Evolutionary conservation across 2,113 vertebrate species (phyloP).

Genomic region (Gallinago undulata): DNA sequence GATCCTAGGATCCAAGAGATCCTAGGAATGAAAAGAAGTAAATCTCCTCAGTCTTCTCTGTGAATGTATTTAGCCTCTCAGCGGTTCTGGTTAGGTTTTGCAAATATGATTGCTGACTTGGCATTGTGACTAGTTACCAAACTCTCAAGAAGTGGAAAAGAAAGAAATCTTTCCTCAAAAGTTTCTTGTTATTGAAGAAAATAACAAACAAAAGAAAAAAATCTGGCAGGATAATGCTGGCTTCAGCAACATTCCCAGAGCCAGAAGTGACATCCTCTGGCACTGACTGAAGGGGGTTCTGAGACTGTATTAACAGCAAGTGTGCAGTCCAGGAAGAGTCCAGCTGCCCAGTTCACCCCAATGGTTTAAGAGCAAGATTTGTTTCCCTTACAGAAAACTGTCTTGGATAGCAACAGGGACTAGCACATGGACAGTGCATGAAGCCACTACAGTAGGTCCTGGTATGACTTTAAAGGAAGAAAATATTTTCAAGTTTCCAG

Average conservation of each 20-base stretch:
- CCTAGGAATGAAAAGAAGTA: neutral
- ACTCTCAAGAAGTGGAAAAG: neutral
- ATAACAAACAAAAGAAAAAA: neutral
- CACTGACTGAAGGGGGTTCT: neutral
- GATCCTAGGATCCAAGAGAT: neutral
- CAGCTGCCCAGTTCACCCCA: neutral
- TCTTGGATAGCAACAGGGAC: neutral
- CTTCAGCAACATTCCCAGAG: neutral
- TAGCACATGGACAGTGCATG: rapidly evolving
- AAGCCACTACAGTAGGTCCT: neutral
- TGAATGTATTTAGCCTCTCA: neutral
- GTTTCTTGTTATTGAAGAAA: neutral
- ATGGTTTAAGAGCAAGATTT: neutral
- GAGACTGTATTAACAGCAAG: neutral
- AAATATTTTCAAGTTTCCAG: neutral
- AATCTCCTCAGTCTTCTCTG: neutral
- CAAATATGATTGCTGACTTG: neutral
- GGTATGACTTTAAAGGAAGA: neutral
- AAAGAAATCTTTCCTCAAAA: neutral
- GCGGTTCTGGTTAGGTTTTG: neutral
- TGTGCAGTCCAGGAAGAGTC: neutral
- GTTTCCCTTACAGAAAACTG: neutral
- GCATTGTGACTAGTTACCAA: neutral
- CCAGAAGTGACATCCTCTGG: neutral
- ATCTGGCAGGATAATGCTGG: neutral